Evolutionary conservation across 2,113 vertebrate species (phyloP), one percentile per base, ranked within the genome.

Genomic region (Ctenomys sociabilis): DNA sequence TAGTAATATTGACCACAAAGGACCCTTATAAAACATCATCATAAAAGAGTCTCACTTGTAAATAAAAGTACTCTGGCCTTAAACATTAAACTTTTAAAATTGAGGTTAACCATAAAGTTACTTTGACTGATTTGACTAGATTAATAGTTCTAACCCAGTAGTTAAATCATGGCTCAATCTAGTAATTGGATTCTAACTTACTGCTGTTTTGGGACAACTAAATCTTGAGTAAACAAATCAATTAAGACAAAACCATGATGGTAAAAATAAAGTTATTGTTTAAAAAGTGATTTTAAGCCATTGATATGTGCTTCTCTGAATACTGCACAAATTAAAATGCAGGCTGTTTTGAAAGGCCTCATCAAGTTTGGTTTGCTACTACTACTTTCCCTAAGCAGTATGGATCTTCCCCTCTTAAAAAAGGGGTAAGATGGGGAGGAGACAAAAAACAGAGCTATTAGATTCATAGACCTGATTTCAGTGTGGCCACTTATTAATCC

Each of bases 171-270:
- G 24, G 21, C 73, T 82, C 52, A 95, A 1, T 83, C 68, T 93
- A 63, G 73, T 68, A n/a, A 45, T 68, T 92, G 57, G 49, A 64
- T 92, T 92, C 43, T 96, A 52, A 70, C 52, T 86, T n/a, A 57
- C 26, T 86, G 19, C 72, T 90, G 64, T 85, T 81, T 90, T 2
- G 63, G 57, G 66, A 10, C 75, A 75, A 80, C 16, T 93, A 81
- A 88, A 81, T 88, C 13, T 90, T 95, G 61, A 90, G 54, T 92
- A 95, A 94, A 85, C 40, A 57, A 57, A 85, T 81, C 32, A 87
- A 8, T 75, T 72, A 59, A 95, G 68, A 93, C 16, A 86, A 88
- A 94, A 64, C 43, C 11, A 8, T 82, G 45, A 90, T 84, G 26
- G 32, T 61, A 37, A 86, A 81, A 88, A 72, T 35, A 63, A 59